A percentile compares a stretch with the other conserved stretches of the same genome.
Evolutionary conservation across 2,888 invertebrate species (phyloP).

Genomic region (Leucophenga maculata): DNA sequence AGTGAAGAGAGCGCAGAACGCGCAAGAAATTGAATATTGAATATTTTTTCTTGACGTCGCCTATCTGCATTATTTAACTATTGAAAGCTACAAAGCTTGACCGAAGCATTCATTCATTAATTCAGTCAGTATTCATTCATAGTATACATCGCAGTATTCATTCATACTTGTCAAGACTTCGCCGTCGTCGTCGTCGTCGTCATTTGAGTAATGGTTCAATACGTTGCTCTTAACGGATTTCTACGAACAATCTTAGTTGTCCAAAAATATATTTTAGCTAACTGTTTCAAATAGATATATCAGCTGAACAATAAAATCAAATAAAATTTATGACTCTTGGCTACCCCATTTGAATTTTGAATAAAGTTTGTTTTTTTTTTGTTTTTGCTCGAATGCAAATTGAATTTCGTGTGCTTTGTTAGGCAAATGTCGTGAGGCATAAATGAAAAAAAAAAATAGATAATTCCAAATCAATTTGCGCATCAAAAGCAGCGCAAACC

Average conservation of each 20-base stretch:
- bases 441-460: not conserved
- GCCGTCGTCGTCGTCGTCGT: too few species aligned
- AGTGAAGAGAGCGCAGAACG: constrained; percentile 43
- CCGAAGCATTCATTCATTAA: not conserved
- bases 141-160: not conserved
- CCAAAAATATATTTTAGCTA: constrained; percentile 29
- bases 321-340: constrained; percentile 45
- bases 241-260: not conserved
- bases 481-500: constrained; percentile 14
- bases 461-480: constrained; percentile 19
- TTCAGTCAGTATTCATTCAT: constrained; percentile 10
- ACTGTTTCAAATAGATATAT: constrained; percentile 47
- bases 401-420: constrained; percentile 14
- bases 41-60: not conserved
- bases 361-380: not conserved
- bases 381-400: not conserved
- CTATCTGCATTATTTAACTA: not conserved
- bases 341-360: constrained; percentile 11
- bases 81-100: not conserved
- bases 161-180: constrained; percentile 10
- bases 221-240: constrained; percentile 8
- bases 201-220: constrained; percentile 13
- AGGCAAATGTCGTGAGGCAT: not conserved
- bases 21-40: not conserved
- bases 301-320: constrained; percentile 20